Conservation (phyloP, 2,888 invertebrate species). For the Serripes groenlandicus region DNA sequence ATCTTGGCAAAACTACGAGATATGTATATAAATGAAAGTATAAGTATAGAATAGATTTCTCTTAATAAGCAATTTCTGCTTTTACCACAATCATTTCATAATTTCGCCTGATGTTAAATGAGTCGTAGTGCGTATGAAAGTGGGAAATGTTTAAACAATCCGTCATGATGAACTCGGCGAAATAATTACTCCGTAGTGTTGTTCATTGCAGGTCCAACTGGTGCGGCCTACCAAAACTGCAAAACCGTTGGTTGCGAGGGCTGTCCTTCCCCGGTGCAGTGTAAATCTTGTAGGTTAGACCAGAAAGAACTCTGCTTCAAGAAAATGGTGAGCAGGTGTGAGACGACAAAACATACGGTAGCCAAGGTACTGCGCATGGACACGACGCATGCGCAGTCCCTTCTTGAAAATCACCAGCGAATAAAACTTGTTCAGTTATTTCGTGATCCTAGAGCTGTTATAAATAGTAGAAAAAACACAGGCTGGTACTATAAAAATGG, state of each 20-base stretch:
- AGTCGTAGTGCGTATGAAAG: no score
- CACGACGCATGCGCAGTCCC: not conserved
- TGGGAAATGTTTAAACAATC: not conserved
- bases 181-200: not conserved
- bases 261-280: not conserved
- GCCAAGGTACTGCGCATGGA: not conserved
- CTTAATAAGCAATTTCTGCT: no score
- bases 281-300: not conserved
- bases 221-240: not conserved
- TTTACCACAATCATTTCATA: no score
- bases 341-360: not conserved
- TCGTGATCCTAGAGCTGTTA: not conserved
- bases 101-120: no score
- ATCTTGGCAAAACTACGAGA: no score
- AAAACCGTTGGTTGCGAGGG: not conserved
- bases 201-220: not conserved
- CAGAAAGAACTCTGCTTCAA: not conserved
- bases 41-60: no score
- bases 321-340: not conserved
- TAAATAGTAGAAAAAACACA: not conserved
- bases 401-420: conserved; percentile 1
- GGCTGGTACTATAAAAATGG: not conserved
- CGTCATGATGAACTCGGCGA: not conserved
- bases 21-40: no score
- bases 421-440: not conserved